These are phyloP conservation scores for Chrysolina oricalcia DNA, from an alignment of 2,888 invertebrate genomes.

Conservation along the genomic window DNA sequence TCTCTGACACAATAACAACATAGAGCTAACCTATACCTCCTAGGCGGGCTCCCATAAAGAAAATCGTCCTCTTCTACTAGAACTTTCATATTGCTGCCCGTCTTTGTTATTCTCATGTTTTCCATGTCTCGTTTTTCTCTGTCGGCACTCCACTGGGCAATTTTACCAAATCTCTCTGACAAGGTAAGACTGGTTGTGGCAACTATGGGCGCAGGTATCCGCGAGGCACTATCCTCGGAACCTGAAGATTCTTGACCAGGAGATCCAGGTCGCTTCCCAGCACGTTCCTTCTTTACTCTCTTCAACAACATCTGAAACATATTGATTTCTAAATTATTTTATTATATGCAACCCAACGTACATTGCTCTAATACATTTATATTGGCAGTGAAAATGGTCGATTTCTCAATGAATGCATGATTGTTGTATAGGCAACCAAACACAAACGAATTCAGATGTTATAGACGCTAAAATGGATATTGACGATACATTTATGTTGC, in stretches of 20 bases:
- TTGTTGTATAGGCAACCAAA: no score
- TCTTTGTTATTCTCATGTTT: slow-evolving; percentile 90
- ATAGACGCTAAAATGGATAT: no score
- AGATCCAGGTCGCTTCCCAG: slow-evolving; percentile 70
- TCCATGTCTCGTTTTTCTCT: slow-evolving; percentile 83
- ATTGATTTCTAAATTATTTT: slow-evolving; percentile 2
- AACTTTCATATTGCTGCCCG: slow-evolving; percentile 83
- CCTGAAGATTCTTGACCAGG: slow-evolving; percentile 75
- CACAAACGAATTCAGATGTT: no score
- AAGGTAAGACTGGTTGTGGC: slow-evolving; percentile 80
- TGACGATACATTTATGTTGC: no score
- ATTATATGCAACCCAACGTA: no score
- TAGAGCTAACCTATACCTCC: slow-evolving; percentile 71
- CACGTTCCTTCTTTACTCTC: slow-evolving; percentile 70
- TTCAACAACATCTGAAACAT: slow-evolving; percentile 65
- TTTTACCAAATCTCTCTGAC: slow-evolving; percentile 92
- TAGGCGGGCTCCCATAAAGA: slow-evolving; percentile 74
- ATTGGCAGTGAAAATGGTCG: no score
- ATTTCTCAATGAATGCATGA: no score
- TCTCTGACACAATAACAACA: slow-evolving; percentile 3
- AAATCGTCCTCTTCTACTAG: slow-evolving; percentile 80
- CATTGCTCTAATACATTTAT: no score
- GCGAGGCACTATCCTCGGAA: slow-evolving; percentile 76
- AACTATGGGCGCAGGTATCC: slow-evolving; percentile 77
- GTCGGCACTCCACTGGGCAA: slow-evolving; percentile 93